Evolutionary conservation across 2,888 invertebrate genomes (phyloP), one percentile per base, ranked within the genome.

Genomic region (Podabrus alpinus): DNA sequence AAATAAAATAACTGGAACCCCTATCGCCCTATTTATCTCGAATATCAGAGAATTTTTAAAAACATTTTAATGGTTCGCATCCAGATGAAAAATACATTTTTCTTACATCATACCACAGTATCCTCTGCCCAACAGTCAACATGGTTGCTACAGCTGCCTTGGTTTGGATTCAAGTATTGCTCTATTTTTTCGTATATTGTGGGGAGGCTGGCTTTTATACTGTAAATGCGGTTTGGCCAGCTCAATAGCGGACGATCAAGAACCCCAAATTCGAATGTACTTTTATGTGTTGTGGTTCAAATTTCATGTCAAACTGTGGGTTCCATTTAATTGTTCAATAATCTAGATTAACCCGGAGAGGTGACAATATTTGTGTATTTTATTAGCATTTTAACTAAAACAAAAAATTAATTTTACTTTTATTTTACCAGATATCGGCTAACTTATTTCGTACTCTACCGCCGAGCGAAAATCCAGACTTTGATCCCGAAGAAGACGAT

Each of bases 401-500:
- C 88, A 93, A 93, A 79, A 19, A 5, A 19, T 13, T 64, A 19
- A 64, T 64, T 64, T 19, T 9, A 19, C 9, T 13, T n/a, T 64
- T 17, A 64, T 94, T 88, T 69, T 62, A 68, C 82, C 78, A 87
- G 87, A 87, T 87, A 83, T 94, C 96, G 83, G 94, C 95, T 80
- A 99, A 99, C 88, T 90, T 99, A 85, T 99, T 99, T 91, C 97
- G 99, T 85, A 98, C 99, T 80, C 90, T 99, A 88, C 99, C 99
- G 79, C 99, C 99, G 88, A 69, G 29, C 16, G 62, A 64, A 64
- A 64, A 64, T 45, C 16, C 66, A 78, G 99, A 99, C 89, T 99
- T 98, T 88, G 99, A 99, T 90, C 99, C 99, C 24, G 99, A 99
- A 89, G 99, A 99, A 89, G 99, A 99, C 89, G 99, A 99, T 87